Evolutionary conservation across 2,113 vertebrate species (phyloP).

Genomic region (Podarcis muralis): DNA sequence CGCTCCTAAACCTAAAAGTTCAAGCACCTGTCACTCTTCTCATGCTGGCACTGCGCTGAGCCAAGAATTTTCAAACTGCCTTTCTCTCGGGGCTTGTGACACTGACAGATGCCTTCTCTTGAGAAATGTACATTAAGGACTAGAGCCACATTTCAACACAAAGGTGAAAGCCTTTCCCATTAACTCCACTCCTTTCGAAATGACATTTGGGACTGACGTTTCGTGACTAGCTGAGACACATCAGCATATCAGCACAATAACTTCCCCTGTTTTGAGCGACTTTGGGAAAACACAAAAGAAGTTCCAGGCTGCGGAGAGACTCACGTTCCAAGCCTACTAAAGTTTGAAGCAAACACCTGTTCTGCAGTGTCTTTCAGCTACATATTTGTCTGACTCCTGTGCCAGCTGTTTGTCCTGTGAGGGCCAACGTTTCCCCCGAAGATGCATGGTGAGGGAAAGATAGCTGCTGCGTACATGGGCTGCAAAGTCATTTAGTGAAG

Average conservation of each 20-base stretch:
- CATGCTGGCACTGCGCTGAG: background rate
- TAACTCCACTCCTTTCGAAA: background rate
- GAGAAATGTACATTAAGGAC: fast-evolving
- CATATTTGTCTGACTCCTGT: background rate
- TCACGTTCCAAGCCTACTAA: fast-evolving
- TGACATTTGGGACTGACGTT: background rate
- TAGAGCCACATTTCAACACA: background rate
- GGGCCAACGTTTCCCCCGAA: background rate
- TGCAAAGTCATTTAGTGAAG: background rate
- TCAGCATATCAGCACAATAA: background rate
- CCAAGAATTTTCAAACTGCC: background rate
- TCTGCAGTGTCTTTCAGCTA: background rate
- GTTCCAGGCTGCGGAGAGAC: fast-evolving
- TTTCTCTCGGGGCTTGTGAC: fast-evolving
- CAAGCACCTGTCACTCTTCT: fast-evolving
- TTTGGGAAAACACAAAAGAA: fast-evolving
- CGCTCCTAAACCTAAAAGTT: background rate
- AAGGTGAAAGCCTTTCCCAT: background rate
- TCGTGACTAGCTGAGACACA: background rate
- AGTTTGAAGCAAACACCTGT: background rate
- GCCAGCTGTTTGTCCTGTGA: background rate
- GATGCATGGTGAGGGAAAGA: background rate
- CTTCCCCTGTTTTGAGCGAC: background rate
- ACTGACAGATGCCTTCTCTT: background rate
- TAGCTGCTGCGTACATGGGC: background rate